Evolutionary conservation across 2,797 vertebrate species (phyloP), one percentile per base, ranked within the genome.

Genomic region (Alauda arvensis): DNA sequence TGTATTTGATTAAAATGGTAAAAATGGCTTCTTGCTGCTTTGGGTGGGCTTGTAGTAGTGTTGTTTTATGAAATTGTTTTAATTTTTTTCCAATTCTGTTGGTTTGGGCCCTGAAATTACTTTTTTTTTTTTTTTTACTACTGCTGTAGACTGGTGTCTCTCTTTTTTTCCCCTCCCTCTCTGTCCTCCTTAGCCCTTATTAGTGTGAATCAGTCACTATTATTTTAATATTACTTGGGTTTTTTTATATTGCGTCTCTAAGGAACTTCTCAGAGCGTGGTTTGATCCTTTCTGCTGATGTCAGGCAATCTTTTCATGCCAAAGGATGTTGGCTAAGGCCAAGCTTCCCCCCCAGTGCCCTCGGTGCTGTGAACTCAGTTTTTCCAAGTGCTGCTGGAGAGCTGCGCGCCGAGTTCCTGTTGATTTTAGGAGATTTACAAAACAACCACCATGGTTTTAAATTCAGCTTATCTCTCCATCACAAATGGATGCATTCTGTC

Each of bases 1-100:
- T 84, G 39, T 90, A 31, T 93, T 93, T 70, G 49, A 87, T 85
- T 87, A 33, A 90, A 92, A 83, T 87, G 51, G 75, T 70, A 83
- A 88, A 89, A 89, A 65, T 26, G 65, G 7, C 51, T 83, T 87
- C 75, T 85, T 4, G 9, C 43, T 61, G 49, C 83, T 76, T 90
- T 76, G 56, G 91, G 57, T 92, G 80, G 82, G 74, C 63, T 91
- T 74, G 43, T 68, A 66, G 60, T 70, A 39, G 31, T 33, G n/a
- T 8, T 87, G 29, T 39, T 87, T 70, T 61, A 59, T 55, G 26
- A 52, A 71, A 72, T 33, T 23, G 33, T 70, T 91, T 65, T 25
- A 48, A 67, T 69, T 77, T n/a, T 77, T 70, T 2, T 0, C 5
- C 48, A 55, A 52, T 19, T 20, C 6, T 9, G 2, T 12, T 74